phyloP scores from a whole-genome alignment of 2,888 invertebrate species.

The Drosophila vallismaia region DNA sequence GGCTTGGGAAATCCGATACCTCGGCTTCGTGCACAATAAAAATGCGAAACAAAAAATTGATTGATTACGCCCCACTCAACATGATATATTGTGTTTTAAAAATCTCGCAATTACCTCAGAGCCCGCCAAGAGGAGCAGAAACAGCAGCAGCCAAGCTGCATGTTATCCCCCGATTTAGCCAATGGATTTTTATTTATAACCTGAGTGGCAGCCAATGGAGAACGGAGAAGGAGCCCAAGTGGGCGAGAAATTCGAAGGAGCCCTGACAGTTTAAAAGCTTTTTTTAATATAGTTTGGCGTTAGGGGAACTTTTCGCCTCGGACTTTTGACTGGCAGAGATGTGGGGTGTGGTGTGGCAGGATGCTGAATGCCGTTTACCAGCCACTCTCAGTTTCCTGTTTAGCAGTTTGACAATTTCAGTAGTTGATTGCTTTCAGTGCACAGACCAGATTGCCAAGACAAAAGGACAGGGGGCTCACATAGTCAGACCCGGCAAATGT shows the following conservation, averaged over 20 bases:
- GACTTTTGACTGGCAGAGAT: constrained; percentile 17
- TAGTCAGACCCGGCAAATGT: constrained; percentile 37
- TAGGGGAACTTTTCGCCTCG: constrained; percentile 20
- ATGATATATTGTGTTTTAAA: constrained; percentile 68
- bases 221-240: constrained; percentile 5
- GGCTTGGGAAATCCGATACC: background rate
- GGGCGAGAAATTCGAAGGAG: constrained; percentile 33
- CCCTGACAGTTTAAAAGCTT: constrained; percentile 77
- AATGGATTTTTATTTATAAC: constrained; percentile 69
- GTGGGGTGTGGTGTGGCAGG: constrained; percentile 2
- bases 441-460: constrained; percentile 43
- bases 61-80: constrained; percentile 64
- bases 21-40: constrained; percentile 24
- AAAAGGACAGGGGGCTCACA: constrained; percentile 25
- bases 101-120: constrained; percentile 66
- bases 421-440: constrained; percentile 72
- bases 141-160: constrained; percentile 24
- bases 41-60: constrained; percentile 57
- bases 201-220: constrained; percentile 16
- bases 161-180: constrained; percentile 60
- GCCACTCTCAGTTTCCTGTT: constrained; percentile 40
- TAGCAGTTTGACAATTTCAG: constrained; percentile 56
- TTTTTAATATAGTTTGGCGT: constrained; percentile 65
- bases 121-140: background rate
- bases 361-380: constrained; percentile 24